Base-by-base conservation (phyloP, 2,113 vertebrate genomes). In the Prietella phreatophila region DNA sequence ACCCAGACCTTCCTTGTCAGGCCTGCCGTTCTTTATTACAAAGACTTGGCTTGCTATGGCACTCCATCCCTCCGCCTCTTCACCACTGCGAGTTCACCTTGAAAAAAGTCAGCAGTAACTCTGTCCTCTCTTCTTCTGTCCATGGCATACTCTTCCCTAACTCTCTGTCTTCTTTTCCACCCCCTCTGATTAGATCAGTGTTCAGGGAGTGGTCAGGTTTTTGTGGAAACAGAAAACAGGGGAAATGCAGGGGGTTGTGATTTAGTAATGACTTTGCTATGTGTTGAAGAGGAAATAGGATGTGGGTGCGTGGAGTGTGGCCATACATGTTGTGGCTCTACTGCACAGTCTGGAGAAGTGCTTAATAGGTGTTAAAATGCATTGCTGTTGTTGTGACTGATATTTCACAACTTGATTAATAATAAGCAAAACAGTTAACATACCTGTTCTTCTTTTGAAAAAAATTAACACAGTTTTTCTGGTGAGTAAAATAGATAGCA, bases 1-100 rank as follows among this genome's bases (percentile, higher is more conserved):
- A 91, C 90, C 88, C 89, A 92, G 92, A 92, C 92, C 92, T 93
- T 93, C 91, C 85, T 81, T 93, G 92, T 93, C 92, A 93, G 89
- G 55, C 78, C 88, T 55, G 56, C 80, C 82, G 71, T 93, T 88
- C 87, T 93, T 91, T 93, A 92, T 93, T 91, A 92, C 91, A 55
- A 39, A 69, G 42, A 42, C 85, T 87, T 82, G 47, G 89, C 86
- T 89, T 82, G 79, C 88, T 86, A 85, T 75, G 86, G 76, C 39
- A 58, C 83, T 78, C 39, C 69, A 60, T 55, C 82, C 82, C 71
- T 83, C 56, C n/a, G 5, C 47, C 79, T n/a, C 56, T 11, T 22
- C 89, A 83, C 81, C 85, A 56, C 88, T 89, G 87, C 75, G 76
- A 91, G 92, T 93, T 93, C 92, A 93, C 92, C 92, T 93, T 90